Base-by-base conservation (phyloP, 2,888 invertebrate species). In the Nebria brevicollis region DNA sequence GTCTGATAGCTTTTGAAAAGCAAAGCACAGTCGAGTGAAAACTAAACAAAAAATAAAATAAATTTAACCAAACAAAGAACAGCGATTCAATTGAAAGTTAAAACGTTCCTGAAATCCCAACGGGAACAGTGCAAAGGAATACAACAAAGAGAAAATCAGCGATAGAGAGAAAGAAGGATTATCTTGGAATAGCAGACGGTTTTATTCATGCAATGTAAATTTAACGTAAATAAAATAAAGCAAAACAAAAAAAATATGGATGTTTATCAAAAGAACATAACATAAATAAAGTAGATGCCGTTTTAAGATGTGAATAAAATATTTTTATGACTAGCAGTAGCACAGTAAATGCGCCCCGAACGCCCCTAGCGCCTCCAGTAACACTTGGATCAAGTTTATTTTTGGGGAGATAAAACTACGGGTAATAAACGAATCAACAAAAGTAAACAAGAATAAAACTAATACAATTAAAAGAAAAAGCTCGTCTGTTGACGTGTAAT, bases 221-320 rank as follows among this genome's bases (percentile, higher is more conserved):
- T 79, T 80, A 54, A 80, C 80, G 75, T 70, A 80, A 80, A 80
- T 80, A 80, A 80, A 80, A 80, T 80, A 80, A 75, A 64, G 74
- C 54, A 75, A 65, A 66, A 42, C 5, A 80, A 80, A 80, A 68
- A 68, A 68, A 75, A 70, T 75, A 80, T 80, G 80, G 75, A 80
- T 80, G 80, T 80, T 80, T 80, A 80, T 80, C 80, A 80, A 80
- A 80, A 72, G 75, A 70, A 80, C 75, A 80, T 80, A 80, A 75
- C 75, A 75, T 75, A 80, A 75, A 80, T 75, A 80, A 75, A 80
- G 34, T 26, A 54, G 75, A 80, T 80, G 80, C 80, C 80, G 75
- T 80, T 80, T 80, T 80, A 80, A 80, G 80, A 80, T 80, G 75
- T 80, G 75, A 80, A 80, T 80, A 80, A 80, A 80, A 80, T 80